These are phyloP conservation scores for Paraplagusia blochii DNA, from an alignment of 2,113 vertebrate species.

Conservation along the genomic window DNA sequence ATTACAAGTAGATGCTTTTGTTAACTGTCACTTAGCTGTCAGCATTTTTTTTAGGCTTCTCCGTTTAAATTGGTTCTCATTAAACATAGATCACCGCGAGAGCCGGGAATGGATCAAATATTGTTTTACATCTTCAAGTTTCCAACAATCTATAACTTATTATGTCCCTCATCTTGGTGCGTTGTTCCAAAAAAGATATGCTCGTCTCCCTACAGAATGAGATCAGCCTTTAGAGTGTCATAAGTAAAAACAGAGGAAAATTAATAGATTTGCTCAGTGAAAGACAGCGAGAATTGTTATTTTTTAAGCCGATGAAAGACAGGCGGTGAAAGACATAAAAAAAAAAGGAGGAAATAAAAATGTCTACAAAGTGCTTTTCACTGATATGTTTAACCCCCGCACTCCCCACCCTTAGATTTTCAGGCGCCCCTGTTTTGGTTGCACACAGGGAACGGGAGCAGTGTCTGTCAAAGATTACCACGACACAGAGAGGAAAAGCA, in stretches of 20 bases:
- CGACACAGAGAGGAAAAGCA: constrained; percentile 31
- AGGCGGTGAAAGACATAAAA: constrained; percentile 55
- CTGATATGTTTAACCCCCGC: constrained; percentile 30
- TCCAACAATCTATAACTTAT: constrained; percentile 18
- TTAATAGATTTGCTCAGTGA: constrained; percentile 20
- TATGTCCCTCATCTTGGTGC: constrained; percentile 25
- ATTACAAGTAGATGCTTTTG: background rate
- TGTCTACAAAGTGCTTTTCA: constrained; percentile 54
- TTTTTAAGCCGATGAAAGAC: constrained; percentile 49
- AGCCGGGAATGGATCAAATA: constrained; percentile 21
- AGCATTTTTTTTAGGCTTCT: background rate
- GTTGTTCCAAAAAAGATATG: constrained; percentile 40
- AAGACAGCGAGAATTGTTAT: constrained; percentile 31
- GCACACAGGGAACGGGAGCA: constrained; percentile 50
- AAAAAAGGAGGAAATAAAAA: constrained; percentile 31
- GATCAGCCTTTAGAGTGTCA: constrained; percentile 39
- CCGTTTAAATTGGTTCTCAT: constrained; percentile 4
- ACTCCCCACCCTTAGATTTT: constrained; percentile 24
- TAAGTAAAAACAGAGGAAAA: constrained; percentile 29
- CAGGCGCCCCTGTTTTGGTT: constrained; percentile 43
- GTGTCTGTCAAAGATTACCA: constrained; percentile 64
- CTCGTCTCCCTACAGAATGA: constrained; percentile 14
- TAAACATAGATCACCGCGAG: constrained; percentile 15
- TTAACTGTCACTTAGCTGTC: too few species aligned
- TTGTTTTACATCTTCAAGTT: constrained; percentile 18